A percentile compares a stretch with the other conserved stretches of the same genome.
phyloP scores from a whole-genome alignment of 2,797 vertebrate species.

The Sebastes paucispinis region DNA sequence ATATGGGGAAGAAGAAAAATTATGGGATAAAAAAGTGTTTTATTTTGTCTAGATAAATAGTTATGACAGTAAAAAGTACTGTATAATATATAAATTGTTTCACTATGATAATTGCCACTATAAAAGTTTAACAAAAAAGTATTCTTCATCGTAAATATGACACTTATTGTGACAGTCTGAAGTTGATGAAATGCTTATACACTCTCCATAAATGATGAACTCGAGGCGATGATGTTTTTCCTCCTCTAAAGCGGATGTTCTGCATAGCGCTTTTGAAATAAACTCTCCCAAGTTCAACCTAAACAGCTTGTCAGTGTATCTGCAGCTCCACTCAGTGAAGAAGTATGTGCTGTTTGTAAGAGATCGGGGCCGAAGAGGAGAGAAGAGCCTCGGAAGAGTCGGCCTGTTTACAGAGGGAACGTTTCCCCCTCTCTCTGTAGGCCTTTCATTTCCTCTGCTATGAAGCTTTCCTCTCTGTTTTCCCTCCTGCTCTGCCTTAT shows the following conservation, averaged over 20 bases:
- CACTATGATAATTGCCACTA: not conserved
- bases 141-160: not conserved
- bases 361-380: conserved; percentile 18
- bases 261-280: conserved; percentile 37
- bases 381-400: conserved; percentile 19
- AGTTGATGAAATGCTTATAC: not conserved
- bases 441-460: conserved; percentile 67
- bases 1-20: not conserved
- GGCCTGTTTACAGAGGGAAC: conserved; percentile 53
- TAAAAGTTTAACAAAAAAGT: no score
- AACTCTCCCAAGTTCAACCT: conserved; percentile 18
- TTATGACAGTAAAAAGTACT: not conserved
- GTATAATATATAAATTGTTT: not conserved
- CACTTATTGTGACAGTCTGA: not conserved
- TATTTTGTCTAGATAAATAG: not conserved
- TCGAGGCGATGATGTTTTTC: not conserved
- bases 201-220: not conserved
- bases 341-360: conserved; percentile 41
- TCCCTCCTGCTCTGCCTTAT: not conserved
- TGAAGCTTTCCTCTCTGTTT: conserved; percentile 12
- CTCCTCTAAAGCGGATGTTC: conserved; percentile 1
- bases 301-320: conserved; percentile 42
- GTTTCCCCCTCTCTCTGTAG: conserved; percentile 19
- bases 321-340: conserved; percentile 13
- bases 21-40: not conserved